phyloP scores from a whole-genome alignment of 2,113 vertebrate genomes.

The Telmatochromis brachygnathus region DNA sequence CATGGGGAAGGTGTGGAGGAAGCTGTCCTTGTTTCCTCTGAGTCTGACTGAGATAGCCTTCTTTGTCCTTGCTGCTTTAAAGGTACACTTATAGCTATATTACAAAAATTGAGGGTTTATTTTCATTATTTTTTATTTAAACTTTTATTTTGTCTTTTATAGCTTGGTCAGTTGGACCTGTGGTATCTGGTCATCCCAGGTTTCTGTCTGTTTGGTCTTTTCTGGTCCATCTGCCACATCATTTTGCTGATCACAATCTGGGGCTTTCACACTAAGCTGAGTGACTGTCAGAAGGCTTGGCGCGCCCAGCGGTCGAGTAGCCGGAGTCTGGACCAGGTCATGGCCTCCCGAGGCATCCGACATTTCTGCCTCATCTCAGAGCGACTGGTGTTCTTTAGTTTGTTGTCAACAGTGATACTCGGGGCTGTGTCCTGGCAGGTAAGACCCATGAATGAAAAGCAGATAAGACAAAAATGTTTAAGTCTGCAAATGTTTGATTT shows the following conservation, averaged over 20 bases:
- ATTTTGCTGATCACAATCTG: conserved; percentile 93
- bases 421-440: conserved; percentile 97
- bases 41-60: conserved; percentile 79
- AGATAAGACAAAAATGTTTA: neutral
- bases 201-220: conserved; percentile 91
- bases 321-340: conserved; percentile 87
- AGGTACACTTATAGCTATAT: conserved; percentile 45
- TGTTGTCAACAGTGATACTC: conserved; percentile 84
- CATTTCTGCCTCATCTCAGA: conserved; percentile 98
- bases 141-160: neutral
- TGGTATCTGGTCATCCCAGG: conserved; percentile 99
- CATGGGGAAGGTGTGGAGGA: conserved; percentile 81
- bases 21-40: conserved; percentile 82
- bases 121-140: neutral
- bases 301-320: conserved; percentile 76
- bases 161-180: conserved; percentile 78
- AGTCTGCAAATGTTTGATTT: neutral
- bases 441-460: conserved; percentile 13
- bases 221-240: conserved; percentile 92
- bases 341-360: conserved; percentile 97
- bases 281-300: conserved; percentile 87
- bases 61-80: conserved; percentile 87
- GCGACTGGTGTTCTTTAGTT: conserved; percentile 88
- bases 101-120: neutral
- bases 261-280: conserved; percentile 96